Conservation (phyloP, 1,140 invertebrate genomes). For the Hylaeus anthracinus region DNA sequence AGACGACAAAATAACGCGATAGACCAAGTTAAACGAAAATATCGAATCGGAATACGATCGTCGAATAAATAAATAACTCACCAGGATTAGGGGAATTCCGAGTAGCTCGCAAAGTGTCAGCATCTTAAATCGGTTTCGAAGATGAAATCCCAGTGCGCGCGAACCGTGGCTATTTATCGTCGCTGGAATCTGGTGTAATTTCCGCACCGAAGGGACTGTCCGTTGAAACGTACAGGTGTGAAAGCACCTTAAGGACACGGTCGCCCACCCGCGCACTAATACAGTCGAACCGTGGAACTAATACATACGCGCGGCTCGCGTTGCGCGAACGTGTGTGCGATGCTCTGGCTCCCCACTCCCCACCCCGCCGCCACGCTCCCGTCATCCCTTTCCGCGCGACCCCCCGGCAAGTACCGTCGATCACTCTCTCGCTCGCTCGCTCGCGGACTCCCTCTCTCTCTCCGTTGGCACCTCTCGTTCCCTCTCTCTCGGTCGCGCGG, state of each 20-base stretch:
- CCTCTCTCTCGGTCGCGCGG: constrained; percentile 41
- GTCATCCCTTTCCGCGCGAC: constrained; percentile 29
- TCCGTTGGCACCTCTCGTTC: constrained; percentile 10
- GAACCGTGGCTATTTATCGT: not conserved
- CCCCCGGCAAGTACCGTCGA: constrained; percentile 39
- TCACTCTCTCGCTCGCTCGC: constrained; percentile 27
- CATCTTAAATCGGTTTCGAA: no score
- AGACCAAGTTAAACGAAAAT: no score
- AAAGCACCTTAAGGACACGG: constrained; percentile 54
- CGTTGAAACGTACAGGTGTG: constrained; percentile 51
- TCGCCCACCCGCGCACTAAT: constrained; percentile 70
- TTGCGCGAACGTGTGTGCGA: constrained; percentile 68
- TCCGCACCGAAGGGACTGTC: not conserved
- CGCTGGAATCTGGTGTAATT: not conserved
- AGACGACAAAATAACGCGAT: no score
- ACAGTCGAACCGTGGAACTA: constrained; percentile 41
- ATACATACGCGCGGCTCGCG: constrained; percentile 65
- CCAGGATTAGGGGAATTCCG: no score
- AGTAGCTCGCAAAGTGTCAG: no score
- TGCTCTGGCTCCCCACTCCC: constrained; percentile 19
- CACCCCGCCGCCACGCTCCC: constrained; percentile 38
- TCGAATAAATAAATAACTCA: no score
- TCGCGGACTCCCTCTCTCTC: constrained; percentile 10
- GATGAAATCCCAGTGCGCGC: not conserved
- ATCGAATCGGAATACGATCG: no score